Base-by-base conservation (phyloP, 2,113 vertebrate species). In the Crotalus viridis region DNA sequence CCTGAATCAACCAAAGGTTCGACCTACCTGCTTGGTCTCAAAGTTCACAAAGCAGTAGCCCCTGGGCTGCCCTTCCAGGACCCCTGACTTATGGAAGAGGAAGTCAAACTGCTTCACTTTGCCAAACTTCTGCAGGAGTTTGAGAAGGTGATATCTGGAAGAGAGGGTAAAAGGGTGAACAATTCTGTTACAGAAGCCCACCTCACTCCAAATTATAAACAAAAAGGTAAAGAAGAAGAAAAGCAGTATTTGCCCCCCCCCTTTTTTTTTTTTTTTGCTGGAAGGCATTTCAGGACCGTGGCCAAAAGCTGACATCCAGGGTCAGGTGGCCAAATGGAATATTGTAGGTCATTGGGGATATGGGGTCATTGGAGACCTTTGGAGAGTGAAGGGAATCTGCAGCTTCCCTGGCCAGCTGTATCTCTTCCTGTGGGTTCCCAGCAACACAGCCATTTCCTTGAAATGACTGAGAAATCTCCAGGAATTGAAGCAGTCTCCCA, bases 31-130 rank as follows among this genome's bases (percentile, higher is more conserved):
- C 96, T 99, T 99, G 94, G 99, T 99, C 97, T 98, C 98, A 95
- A 99, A 99, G 97, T 99, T 99, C 95, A 99, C 99, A 46, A 99
- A 99, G 95, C 99, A 99, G 98, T 99, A 99, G 85, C 99, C 99
- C 89, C 99, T 97, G 0, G 99, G 99, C 93, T 99, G 99, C 28
- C 99, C 99, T 95, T 99, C 99, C 97, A 99, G 95, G 94, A 99
- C 99, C 39, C 99, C 99, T 0, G 99, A 99, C 94, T 99, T 99
- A 94, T 99, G 99, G 95, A 99, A 99, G 89, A 99, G 98, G 95
- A 99, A 99, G 97, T 99, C 99, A 96, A 99, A 99, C 89, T 99
- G 99, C 97, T 99, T 99, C 28, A 99, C 99, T 64, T 98, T 98
- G 94, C 99, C 99, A 96, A 99, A 99, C 96, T 98, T 99, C 97